Evolutionary conservation across 2,113 vertebrate species (phyloP).

Genomic region (Cololabis saira): DNA sequence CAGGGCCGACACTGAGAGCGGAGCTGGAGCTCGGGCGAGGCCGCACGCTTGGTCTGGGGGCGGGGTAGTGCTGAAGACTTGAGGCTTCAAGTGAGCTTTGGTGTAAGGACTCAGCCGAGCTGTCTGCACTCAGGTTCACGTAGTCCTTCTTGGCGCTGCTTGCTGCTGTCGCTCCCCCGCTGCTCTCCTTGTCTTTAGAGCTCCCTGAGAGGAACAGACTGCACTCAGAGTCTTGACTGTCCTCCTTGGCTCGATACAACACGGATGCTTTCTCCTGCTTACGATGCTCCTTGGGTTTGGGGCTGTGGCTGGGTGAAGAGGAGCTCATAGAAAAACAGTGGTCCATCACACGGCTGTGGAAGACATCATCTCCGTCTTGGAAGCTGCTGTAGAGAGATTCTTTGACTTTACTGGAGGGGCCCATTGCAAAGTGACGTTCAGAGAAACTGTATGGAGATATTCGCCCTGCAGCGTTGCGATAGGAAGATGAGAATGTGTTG

Average conservation of each 20-base stretch:
- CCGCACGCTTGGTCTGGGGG: constrained; percentile 66
- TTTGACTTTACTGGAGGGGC: constrained; percentile 81
- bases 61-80: constrained; percentile 87
- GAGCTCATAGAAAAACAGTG: constrained; percentile 84
- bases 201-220: constrained; percentile 86
- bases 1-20: constrained; percentile 77
- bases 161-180: constrained; percentile 17
- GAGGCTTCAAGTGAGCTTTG: constrained; percentile 88
- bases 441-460: constrained; percentile 88
- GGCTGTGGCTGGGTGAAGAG: constrained; percentile 68
- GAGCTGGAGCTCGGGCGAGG: constrained; percentile 76
- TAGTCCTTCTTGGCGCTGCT: constrained; percentile 83
- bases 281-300: constrained; percentile 81
- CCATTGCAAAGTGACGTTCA: constrained; percentile 83
- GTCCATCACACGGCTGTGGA: constrained; percentile 85
- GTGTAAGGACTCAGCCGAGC: constrained; percentile 89
- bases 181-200: constrained; percentile 84
- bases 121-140: constrained; percentile 84
- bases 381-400: constrained; percentile 90
- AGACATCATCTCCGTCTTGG: constrained; percentile 89
- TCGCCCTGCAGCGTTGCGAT: constrained; percentile 78
- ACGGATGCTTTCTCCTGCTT: constrained; percentile 82
- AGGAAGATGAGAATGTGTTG: constrained; percentile 84
- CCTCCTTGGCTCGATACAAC: constrained; percentile 82
- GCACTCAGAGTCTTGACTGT: constrained; percentile 85